phyloP scores from a whole-genome alignment of 1,140 invertebrate genomes.

The Hypsibius dujardini region DNA sequence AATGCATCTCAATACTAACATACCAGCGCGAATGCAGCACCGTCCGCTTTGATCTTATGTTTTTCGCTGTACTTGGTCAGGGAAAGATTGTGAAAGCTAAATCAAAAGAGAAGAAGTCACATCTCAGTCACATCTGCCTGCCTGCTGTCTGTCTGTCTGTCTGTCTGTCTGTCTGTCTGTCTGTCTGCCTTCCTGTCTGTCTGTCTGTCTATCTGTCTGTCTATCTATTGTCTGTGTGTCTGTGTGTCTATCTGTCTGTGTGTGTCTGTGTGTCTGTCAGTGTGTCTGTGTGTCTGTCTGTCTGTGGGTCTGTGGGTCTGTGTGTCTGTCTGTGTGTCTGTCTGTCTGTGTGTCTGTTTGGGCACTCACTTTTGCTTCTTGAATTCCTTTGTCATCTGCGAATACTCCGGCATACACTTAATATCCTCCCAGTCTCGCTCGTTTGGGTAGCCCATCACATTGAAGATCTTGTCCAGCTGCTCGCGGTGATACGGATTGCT shows the following conservation, averaged over 20 bases:
- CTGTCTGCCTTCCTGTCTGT: too few species aligned
- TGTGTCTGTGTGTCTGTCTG: too few species aligned
- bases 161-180: too few species aligned
- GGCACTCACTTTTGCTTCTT: conserved; percentile 33
- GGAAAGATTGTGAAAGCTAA: conserved; percentile 34
- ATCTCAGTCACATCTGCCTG: conserved; percentile 3
- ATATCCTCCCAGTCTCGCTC: conserved; percentile 40
- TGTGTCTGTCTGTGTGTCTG: too few species aligned
- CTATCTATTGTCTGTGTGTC: too few species aligned
- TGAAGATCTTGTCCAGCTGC: conserved; percentile 40
- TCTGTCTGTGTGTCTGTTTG: too few species aligned
- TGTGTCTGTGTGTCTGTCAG: too few species aligned
- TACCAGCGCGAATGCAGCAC: conserved; percentile 33
- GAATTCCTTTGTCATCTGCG: conserved; percentile 37
- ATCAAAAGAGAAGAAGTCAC: not conserved
- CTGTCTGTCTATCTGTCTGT: too few species aligned
- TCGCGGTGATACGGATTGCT: conserved; percentile 41
- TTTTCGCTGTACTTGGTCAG: conserved; percentile 39
- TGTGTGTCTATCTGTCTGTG: too few species aligned
- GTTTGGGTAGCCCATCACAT: conserved; percentile 41
- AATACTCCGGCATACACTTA: conserved; percentile 40
- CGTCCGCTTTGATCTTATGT: conserved; percentile 35
- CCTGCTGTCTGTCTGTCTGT: too few species aligned
- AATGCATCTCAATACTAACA: not conserved
- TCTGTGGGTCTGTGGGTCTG: too few species aligned